Evolutionary conservation across 2,888 invertebrate species (phyloP).

Genomic region (Chrysopilus asiliformis): DNA sequence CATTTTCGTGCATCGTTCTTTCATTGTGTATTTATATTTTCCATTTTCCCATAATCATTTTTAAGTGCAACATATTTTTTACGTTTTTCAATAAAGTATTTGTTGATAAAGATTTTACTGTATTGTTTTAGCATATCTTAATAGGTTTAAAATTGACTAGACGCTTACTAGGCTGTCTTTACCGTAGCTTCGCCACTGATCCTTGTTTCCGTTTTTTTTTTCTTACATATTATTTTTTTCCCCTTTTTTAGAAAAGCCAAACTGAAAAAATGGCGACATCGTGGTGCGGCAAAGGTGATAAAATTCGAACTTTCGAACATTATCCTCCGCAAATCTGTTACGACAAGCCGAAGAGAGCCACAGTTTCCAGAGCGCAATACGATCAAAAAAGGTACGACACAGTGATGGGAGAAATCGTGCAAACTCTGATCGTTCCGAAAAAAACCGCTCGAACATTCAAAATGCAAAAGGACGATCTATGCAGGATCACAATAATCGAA

Average conservation of each 20-base stretch:
- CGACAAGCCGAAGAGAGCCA: constrained; percentile 28
- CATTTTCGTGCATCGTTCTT: no score
- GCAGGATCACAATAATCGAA: constrained; percentile 34
- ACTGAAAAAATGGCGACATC: constrained; percentile 26
- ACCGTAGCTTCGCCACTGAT: no score
- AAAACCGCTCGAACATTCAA: constrained; percentile 35
- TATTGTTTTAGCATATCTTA: no score
- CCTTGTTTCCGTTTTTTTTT: not conserved
- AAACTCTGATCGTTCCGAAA: constrained; percentile 30
- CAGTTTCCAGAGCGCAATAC: constrained; percentile 25
- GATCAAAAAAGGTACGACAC: constrained; percentile 28
- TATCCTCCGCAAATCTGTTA: constrained; percentile 31
- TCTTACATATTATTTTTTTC: not conserved
- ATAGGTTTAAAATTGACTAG: no score
- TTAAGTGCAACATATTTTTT: no score
- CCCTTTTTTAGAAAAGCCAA: not conserved
- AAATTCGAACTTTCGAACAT: constrained; percentile 23
- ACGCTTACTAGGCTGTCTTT: no score
- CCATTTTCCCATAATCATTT: no score
- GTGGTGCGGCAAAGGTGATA: constrained; percentile 22
- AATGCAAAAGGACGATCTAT: constrained; percentile 34
- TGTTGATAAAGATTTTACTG: no score
- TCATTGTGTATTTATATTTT: no score
- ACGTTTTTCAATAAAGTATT: not conserved
- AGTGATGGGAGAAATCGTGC: constrained; percentile 24